These are phyloP conservation scores for Myopa testacea DNA, from an alignment of 2,888 invertebrate species.

Conservation along the genomic window DNA sequence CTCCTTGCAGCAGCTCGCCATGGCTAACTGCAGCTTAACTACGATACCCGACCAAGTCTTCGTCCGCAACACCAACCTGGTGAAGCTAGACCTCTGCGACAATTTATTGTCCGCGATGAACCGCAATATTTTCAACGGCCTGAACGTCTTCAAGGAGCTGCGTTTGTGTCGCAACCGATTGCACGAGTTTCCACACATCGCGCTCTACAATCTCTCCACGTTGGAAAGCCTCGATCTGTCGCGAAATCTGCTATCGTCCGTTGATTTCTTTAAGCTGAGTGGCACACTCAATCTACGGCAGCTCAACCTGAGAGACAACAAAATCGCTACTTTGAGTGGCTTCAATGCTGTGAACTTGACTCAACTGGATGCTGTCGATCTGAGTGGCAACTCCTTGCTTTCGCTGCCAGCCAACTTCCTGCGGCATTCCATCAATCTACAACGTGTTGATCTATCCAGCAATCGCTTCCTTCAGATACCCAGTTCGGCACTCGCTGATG, in stretches of 20 bases:
- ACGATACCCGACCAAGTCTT: constrained; percentile 79
- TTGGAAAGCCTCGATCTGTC: constrained; percentile 80
- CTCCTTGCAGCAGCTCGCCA: constrained; percentile 75
- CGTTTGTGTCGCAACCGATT: constrained; percentile 81
- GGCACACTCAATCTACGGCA: constrained; percentile 81
- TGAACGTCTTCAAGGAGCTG: constrained; percentile 82
- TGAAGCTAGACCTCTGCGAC: constrained; percentile 78
- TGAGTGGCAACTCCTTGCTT: constrained; percentile 80
- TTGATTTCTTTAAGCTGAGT: constrained; percentile 83
- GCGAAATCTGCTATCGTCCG: constrained; percentile 75
- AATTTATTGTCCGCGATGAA: constrained; percentile 78
- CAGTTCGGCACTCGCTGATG: constrained; percentile 77
- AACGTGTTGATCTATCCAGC: constrained; percentile 81
- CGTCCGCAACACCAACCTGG: constrained; percentile 81
- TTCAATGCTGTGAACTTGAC: constrained; percentile 82
- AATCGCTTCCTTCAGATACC: constrained; percentile 87
- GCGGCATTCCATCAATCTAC: constrained; percentile 77
- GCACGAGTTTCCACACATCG: constrained; percentile 82
- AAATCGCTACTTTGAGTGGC: constrained; percentile 79
- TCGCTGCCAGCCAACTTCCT: constrained; percentile 86
- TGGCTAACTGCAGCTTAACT: constrained; percentile 77
- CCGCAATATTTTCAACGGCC: constrained; percentile 78
- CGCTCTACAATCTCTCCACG: constrained; percentile 80
- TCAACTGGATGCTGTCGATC: constrained; percentile 79
- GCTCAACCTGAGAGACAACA: constrained; percentile 80